phyloP scores from a whole-genome alignment of 2,113 vertebrate species.

The Eclectus roratus region DNA sequence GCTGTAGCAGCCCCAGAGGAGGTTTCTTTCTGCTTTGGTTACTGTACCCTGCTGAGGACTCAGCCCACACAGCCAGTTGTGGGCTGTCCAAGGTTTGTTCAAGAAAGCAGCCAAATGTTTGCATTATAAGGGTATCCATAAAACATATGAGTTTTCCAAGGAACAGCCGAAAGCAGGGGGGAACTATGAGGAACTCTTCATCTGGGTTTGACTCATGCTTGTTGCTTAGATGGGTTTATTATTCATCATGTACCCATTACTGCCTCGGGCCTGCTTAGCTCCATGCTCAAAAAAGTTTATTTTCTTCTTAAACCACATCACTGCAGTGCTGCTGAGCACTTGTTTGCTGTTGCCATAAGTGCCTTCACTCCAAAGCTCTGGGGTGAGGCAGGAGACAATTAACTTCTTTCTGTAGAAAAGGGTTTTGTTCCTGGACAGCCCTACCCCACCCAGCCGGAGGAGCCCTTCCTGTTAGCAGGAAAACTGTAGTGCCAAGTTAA shows the following conservation, averaged over 20 bases:
- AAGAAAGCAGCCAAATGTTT: conserved; percentile 42
- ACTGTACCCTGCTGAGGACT: conserved; percentile 23
- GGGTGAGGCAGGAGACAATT: background rate
- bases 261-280: conserved; percentile 26
- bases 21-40: conserved; percentile 41
- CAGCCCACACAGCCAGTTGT: conserved; percentile 42
- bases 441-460: background rate
- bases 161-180: background rate
- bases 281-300: background rate
- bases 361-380: background rate
- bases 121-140: conserved; percentile 32
- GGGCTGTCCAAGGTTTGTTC: conserved; percentile 28
- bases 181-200: conserved; percentile 18
- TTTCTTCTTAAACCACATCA: conserved; percentile 7
- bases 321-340: conserved; percentile 30
- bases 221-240: conserved; percentile 41
- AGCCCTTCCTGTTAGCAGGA: background rate
- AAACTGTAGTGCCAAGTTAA: background rate
- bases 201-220: conserved; percentile 46
- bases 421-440: background rate
- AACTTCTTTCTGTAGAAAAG: background rate
- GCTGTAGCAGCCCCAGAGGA: conserved; percentile 12
- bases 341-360: background rate
- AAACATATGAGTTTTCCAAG: conserved; percentile 15
- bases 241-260: conserved; percentile 33